A percentile compares a stretch with the other conserved stretches of the same genome.
Evolutionary conservation across 2,888 invertebrate species (phyloP).

Genomic region (Lithosia quadra): DNA sequence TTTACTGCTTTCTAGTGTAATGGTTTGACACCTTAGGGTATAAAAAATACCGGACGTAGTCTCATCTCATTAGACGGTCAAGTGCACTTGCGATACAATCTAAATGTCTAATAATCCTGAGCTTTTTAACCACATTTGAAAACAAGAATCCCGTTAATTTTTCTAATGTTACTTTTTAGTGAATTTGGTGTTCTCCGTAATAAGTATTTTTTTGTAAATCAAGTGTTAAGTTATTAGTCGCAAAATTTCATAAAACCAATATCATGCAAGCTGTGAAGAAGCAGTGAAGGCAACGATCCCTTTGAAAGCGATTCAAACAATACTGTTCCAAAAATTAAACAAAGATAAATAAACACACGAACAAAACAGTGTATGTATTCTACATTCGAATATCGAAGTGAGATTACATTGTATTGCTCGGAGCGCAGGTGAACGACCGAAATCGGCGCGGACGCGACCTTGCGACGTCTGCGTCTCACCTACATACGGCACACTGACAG

Average conservation of each 20-base stretch:
- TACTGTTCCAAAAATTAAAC: slow-evolving; percentile 2
- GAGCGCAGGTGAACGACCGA: slow-evolving; percentile 81
- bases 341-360: slow-evolving; percentile 21
- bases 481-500: slow-evolving; percentile 82
- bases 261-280: not conserved
- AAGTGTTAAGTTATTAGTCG: no score
- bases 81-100: no score
- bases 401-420: slow-evolving; percentile 64
- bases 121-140: no score
- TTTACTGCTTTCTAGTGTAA: no score
- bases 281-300: slow-evolving; percentile 2
- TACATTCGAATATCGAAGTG: slow-evolving; percentile 52
- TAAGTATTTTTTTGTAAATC: no score
- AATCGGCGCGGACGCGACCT: slow-evolving; percentile 86
- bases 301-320: not conserved
- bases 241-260: not conserved
- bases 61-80: no score
- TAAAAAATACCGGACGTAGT: no score
- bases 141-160: no score
- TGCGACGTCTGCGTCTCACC: slow-evolving; percentile 82
- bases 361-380: slow-evolving; percentile 38
- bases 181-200: no score
- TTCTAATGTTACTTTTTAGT: no score
- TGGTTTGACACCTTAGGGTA: no score
- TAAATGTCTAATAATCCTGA: no score